phyloP scores from a whole-genome alignment of 2,888 invertebrate species.

The Meandrusa payeni region DNA sequence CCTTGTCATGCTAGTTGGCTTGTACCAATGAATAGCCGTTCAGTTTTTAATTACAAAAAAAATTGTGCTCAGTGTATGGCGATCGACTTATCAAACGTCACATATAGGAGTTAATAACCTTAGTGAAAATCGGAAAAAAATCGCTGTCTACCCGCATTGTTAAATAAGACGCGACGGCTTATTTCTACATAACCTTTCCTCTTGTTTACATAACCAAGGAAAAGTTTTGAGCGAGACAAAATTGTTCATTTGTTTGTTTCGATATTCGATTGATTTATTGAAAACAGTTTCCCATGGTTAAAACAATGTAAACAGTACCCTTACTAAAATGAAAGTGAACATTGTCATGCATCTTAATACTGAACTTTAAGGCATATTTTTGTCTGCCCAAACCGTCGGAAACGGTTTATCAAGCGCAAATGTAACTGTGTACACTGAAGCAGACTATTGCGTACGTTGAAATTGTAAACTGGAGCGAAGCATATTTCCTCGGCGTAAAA shows the following conservation, averaged over 20 bases:
- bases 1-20: too few species aligned
- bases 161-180: too few species aligned
- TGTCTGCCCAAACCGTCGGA: background rate
- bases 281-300: conserved; percentile 17
- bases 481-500: conserved; percentile 22
- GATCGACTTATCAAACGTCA: too few species aligned
- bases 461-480: conserved; percentile 26
- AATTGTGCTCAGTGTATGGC: too few species aligned
- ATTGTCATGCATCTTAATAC: conserved; percentile 1
- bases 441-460: conserved; percentile 25
- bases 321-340: conserved; percentile 4
- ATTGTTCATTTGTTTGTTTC: background rate
- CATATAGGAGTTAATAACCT: too few species aligned
- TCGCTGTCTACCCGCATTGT: too few species aligned
- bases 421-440: background rate
- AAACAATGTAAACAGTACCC: background rate
- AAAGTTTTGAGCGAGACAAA: too few species aligned
- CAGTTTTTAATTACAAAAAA: too few species aligned
- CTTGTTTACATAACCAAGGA: too few species aligned
- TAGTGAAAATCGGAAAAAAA: too few species aligned
- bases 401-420: conserved; percentile 4
- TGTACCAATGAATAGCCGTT: too few species aligned
- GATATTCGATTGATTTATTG: conserved; percentile 14
- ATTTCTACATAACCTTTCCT: too few species aligned
- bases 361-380: conserved; percentile 6